These are phyloP conservation scores for Melopsittacus undulatus DNA, from an alignment of 2,797 vertebrate genomes.

Conservation along the genomic window DNA sequence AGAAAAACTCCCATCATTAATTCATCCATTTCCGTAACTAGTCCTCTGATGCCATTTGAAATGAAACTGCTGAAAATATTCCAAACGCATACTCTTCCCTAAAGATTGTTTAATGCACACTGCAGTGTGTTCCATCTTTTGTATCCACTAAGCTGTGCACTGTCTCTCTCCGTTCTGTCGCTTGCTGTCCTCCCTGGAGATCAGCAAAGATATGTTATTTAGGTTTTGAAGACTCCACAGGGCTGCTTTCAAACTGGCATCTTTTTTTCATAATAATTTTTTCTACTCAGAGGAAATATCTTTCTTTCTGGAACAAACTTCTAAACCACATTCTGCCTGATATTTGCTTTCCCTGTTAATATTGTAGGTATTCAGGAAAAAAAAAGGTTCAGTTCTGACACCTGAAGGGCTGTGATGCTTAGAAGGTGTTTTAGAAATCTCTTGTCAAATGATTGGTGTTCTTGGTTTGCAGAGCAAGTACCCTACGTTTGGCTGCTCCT, in stretches of 20 bases:
- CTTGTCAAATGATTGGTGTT: not conserved
- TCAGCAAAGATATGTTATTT: constrained; percentile 16
- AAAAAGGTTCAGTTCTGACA: not conserved
- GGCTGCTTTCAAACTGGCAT: not conserved
- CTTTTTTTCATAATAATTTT: not conserved
- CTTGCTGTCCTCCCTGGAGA: not conserved
- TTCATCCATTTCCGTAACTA: not conserved
- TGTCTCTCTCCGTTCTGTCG: not conserved
- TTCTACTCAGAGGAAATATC: not conserved
- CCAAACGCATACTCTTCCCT: not conserved
- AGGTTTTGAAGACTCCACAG: not conserved
- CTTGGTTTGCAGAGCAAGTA: not conserved
- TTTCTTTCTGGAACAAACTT: not conserved
- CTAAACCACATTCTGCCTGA: not conserved
- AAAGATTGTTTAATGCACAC: not conserved
- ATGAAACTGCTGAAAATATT: constrained; percentile 36
- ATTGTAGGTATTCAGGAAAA: not conserved
- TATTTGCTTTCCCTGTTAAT: not conserved
- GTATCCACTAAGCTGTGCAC: not conserved
- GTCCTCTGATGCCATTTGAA: constrained; percentile 5
- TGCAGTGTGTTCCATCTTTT: not conserved
- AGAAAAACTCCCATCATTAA: constrained; percentile 2
- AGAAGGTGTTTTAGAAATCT: not conserved
- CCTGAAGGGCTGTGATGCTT: not conserved
- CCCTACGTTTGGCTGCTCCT: not conserved